phyloP scores from a whole-genome alignment of 2,888 invertebrate species.

The Euzophera pinguis region DNA sequence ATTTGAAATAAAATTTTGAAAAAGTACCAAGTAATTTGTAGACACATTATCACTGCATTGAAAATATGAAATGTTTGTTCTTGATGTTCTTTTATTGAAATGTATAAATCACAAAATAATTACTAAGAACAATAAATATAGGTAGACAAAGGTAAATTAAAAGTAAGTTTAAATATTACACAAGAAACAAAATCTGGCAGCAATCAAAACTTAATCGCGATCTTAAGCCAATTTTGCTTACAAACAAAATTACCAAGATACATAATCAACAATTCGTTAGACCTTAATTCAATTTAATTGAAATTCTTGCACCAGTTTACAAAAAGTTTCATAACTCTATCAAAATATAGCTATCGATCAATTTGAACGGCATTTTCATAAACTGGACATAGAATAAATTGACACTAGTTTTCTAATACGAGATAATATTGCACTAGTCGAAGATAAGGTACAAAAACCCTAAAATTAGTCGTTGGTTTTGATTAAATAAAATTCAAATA shows the following conservation, averaged over 20 bases:
- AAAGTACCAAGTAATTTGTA: too few species aligned
- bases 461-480: slow-evolving; percentile 77
- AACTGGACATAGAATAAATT: slow-evolving; percentile 22
- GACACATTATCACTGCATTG: too few species aligned
- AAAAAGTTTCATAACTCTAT: slow-evolving; percentile 5
- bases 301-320: slow-evolving; percentile 16
- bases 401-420: slow-evolving; percentile 32
- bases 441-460: slow-evolving; percentile 59
- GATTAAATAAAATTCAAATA: slow-evolving; percentile 35
- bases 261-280: slow-evolving; percentile 27
- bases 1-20: too few species aligned
- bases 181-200: slow-evolving; percentile 23
- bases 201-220: slow-evolving; percentile 35
- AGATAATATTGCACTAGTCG: slow-evolving; percentile 73
- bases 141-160: slow-evolving; percentile 18
- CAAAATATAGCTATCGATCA: background rate
- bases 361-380: slow-evolving; percentile 19
- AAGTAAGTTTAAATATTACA: slow-evolving; percentile 13
- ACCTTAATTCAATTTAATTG: slow-evolving; percentile 19
- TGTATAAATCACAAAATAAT: background rate
- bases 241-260: slow-evolving; percentile 75
- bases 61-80: too few species aligned
- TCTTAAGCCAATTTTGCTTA: slow-evolving; percentile 75
- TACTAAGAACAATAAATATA: slow-evolving; percentile 12
- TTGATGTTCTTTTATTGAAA: background rate